Percentiles rank a stretch among this genome's conserved stretches.
These are phyloP conservation scores for Macrosoma leucophasiata DNA, from an alignment of 2,888 invertebrate species.

Conservation along the genomic window DNA sequence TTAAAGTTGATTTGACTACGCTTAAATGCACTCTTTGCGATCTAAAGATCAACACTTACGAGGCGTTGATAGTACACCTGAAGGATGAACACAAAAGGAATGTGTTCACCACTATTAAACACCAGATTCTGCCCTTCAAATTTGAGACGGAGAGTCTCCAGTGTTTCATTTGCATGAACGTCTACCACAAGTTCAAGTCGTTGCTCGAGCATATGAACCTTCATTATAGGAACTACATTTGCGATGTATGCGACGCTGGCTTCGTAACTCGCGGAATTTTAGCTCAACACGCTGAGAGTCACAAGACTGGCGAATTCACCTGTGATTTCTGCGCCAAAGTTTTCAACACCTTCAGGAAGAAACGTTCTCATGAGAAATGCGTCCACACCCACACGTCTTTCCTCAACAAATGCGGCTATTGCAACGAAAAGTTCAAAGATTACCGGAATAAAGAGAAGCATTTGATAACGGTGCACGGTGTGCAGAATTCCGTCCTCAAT, in stretches of 20 bases:
- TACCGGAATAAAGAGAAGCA: slow-evolving; percentile 43
- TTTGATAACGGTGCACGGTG: slow-evolving; percentile 40
- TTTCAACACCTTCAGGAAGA: slow-evolving; percentile 59
- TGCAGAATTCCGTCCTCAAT: slow-evolving; percentile 28
- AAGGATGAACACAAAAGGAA: slow-evolving; percentile 26
- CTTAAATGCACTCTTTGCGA: slow-evolving; percentile 33
- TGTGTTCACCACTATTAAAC: slow-evolving; percentile 32
- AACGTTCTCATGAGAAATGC: slow-evolving; percentile 57
- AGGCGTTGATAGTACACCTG: slow-evolving; percentile 31
- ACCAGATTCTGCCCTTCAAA: slow-evolving; percentile 42
- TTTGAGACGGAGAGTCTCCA: slow-evolving; percentile 31
- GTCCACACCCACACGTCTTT: slow-evolving; percentile 44
- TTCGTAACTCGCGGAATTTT: slow-evolving; percentile 47
- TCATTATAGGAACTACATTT: slow-evolving; percentile 51
- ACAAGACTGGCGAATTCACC: slow-evolving; percentile 44
- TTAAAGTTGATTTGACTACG: slow-evolving; percentile 46
- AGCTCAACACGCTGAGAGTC: slow-evolving; percentile 40
- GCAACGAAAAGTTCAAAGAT: slow-evolving; percentile 44
- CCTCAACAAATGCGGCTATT: slow-evolving; percentile 46
- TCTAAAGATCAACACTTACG: slow-evolving; percentile 24
- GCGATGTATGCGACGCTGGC: slow-evolving; percentile 48
- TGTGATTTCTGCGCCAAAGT: slow-evolving; percentile 58
- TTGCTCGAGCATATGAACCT: slow-evolving; percentile 54
- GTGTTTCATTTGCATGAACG: slow-evolving; percentile 32
- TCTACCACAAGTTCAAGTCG: slow-evolving; percentile 35